Evolutionary conservation across 2,797 vertebrate genomes (phyloP).

Genomic region (Bovichtus variegatus): DNA sequence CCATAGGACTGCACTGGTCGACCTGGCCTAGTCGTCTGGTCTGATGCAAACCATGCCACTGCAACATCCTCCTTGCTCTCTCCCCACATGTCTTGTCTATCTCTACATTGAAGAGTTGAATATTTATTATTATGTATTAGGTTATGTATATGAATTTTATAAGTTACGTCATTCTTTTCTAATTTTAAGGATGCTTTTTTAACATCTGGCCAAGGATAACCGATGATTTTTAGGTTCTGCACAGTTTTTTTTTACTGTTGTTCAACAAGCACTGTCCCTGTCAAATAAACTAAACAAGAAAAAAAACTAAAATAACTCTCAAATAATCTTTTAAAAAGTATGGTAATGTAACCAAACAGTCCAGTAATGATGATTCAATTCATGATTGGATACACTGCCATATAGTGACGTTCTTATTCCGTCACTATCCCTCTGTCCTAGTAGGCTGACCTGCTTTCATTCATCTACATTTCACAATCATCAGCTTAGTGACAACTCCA

Average conservation of each 20-base stretch:
- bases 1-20: background rate
- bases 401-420: background rate
- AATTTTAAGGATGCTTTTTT: background rate
- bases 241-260: background rate
- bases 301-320: background rate
- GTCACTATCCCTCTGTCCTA: background rate
- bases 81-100: background rate
- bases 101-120: background rate
- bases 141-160: background rate
- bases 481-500: constrained; percentile 5
- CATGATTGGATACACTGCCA: background rate
- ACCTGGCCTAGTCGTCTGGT: background rate
- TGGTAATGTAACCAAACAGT: background rate
- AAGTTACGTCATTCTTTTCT: background rate
- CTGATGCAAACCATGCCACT: background rate
- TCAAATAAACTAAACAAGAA: background rate
- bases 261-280: background rate
- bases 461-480: constrained; percentile 27
- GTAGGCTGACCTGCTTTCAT: background rate
- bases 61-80: background rate
- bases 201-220: background rate
- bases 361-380: background rate
- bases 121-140: background rate
- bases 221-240: background rate
- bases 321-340: too few species aligned